A percentile compares a stretch with the other conserved stretches of the same genome.
Evolutionary conservation across 2,888 invertebrate genomes (phyloP).

Genomic region (Autographa pulchrina): DNA sequence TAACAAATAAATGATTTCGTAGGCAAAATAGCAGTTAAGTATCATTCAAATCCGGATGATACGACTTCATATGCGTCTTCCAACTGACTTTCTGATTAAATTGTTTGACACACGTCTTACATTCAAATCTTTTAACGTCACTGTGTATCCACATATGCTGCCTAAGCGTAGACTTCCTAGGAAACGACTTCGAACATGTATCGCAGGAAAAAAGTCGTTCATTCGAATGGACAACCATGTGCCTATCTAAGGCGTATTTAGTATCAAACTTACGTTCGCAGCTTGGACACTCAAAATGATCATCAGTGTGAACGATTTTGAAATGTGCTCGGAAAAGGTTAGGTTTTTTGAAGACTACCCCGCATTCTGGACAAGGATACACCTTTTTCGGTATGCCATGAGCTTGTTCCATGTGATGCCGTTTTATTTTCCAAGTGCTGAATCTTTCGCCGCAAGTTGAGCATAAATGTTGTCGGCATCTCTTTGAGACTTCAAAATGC

Average conservation of each 20-base stretch:
- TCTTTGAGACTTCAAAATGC: slow-evolving; percentile 60
- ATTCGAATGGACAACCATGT: slow-evolving; percentile 83
- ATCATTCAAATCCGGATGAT: slow-evolving; percentile 73
- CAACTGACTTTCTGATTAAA: slow-evolving; percentile 76
- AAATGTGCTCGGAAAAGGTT: slow-evolving; percentile 71
- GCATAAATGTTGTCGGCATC: slow-evolving; percentile 74
- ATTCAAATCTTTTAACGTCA: slow-evolving; percentile 74
- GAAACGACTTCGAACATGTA: slow-evolving; percentile 81
- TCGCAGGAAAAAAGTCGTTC: slow-evolving; percentile 82
- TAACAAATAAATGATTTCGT: too few species aligned
- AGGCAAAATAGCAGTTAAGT: slow-evolving; percentile 17
- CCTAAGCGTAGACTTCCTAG: slow-evolving; percentile 74
- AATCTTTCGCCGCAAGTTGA: slow-evolving; percentile 73
- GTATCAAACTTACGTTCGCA: slow-evolving; percentile 81
- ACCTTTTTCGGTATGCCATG: slow-evolving; percentile 70
- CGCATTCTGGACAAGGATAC: slow-evolving; percentile 74
- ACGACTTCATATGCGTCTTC: slow-evolving; percentile 79
- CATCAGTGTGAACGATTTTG: slow-evolving; percentile 70
- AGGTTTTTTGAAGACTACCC: slow-evolving; percentile 65
- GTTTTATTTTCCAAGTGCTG: slow-evolving; percentile 64
- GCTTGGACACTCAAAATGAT: slow-evolving; percentile 68
- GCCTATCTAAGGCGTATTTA: slow-evolving; percentile 80
- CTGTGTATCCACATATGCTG: slow-evolving; percentile 83
- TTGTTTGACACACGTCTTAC: slow-evolving; percentile 72
- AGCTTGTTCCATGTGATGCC: slow-evolving; percentile 67